phyloP scores from a whole-genome alignment of 2,888 invertebrate species.

The Apodemia mormo region DNA sequence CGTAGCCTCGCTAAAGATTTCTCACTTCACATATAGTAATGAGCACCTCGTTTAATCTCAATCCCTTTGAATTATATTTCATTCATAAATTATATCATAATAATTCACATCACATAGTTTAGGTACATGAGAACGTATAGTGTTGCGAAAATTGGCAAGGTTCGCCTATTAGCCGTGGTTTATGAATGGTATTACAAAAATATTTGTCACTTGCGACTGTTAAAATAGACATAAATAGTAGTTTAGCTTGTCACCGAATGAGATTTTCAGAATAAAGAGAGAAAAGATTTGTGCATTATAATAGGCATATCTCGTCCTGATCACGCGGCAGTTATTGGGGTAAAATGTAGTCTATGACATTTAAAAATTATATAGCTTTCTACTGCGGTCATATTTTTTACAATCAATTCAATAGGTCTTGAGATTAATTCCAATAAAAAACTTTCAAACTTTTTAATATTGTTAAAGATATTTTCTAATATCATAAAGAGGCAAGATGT shows the following conservation, averaged over 20 bases:
- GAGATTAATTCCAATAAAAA: no score
- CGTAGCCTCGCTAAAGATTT: background rate
- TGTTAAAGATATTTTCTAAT: no score
- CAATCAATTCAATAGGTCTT: no score
- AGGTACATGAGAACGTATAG: background rate
- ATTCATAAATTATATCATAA: background rate
- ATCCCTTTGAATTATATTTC: background rate
- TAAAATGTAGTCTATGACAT: no score
- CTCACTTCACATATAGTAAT: background rate
- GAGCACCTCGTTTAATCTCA: background rate
- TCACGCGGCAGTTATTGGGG: no score
- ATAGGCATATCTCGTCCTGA: no score
- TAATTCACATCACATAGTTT: conserved; percentile 3
- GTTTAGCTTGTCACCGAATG: background rate
- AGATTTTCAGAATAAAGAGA: background rate
- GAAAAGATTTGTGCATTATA: no score
- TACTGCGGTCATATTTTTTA: no score
- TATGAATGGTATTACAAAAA: conserved; percentile 7
- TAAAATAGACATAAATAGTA: conserved; percentile 20
- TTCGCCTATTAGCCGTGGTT: background rate
- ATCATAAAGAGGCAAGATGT: no score
- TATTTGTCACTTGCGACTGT: background rate
- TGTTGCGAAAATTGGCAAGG: conserved; percentile 16
- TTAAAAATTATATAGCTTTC: no score
- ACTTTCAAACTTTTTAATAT: no score